Evolutionary conservation across 30 jellyfish, hydroid and myxozoan genomes (phyloP).

Genomic region (Aurelia aurita): DNA sequence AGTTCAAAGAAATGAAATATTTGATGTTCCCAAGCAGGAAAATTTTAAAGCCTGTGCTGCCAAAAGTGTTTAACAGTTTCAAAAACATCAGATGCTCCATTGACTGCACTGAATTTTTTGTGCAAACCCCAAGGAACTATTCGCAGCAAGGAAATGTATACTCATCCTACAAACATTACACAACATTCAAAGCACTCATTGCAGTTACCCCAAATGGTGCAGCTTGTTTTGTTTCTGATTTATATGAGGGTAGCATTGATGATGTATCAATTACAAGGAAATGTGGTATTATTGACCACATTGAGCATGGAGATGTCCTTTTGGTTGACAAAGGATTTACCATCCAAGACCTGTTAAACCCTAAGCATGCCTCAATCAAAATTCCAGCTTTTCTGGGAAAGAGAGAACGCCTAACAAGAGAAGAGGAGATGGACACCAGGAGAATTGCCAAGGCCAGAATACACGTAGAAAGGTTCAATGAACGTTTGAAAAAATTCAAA

Average conservation of each 20-base stretch:
- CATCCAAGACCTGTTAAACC: conserved; percentile 66
- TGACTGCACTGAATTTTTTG: conserved; percentile 68
- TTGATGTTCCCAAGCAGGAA: conserved; percentile 75
- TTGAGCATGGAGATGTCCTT: conserved; percentile 71
- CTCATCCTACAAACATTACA: conserved; percentile 68
- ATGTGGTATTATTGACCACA: conserved; percentile 78
- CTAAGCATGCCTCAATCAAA: too few relatives aligned
- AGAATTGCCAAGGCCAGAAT: conserved; percentile 91
- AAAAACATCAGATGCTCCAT: conserved; percentile 60
- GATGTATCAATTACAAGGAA: conserved; percentile 59
- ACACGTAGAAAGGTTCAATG: conserved; percentile 87
- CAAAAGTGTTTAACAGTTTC: conserved; percentile 57
- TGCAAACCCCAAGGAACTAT: conserved; percentile 65
- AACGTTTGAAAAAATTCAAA: conserved; percentile 74
- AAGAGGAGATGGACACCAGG: conserved; percentile 64
- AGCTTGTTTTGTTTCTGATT: conserved; percentile 42
- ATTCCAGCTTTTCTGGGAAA: conserved; percentile 89
- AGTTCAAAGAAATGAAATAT: conserved; percentile 60
- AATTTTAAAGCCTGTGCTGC: conserved; percentile 14
- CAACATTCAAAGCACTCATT: conserved; percentile 68
- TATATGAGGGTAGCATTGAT: conserved; percentile 78
- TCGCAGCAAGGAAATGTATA: conserved; percentile 79
- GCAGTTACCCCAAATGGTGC: conserved; percentile 88
- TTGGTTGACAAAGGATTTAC: conserved; percentile 90
- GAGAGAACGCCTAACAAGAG: conserved; percentile 61